Evolutionary conservation across 2,797 vertebrate species (phyloP), one percentile per base, ranked within the genome.

Genomic region (Lepus townsendii): DNA sequence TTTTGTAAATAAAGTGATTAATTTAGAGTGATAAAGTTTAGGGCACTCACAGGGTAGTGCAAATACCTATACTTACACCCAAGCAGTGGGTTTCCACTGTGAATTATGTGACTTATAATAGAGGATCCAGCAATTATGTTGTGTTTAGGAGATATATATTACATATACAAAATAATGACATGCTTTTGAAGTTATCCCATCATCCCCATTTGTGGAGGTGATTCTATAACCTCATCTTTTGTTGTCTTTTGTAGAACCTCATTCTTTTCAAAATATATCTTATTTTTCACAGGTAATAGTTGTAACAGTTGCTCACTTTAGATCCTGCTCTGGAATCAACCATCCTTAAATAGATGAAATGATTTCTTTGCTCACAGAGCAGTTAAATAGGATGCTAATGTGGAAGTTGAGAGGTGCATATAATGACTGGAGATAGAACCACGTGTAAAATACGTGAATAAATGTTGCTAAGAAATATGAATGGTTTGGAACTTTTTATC

Each of bases 401-500:
- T 76, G 57, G 71, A 94, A 85, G 78, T 63, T 50, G 4, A 19
- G 9, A 72, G 9, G 4, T 69, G 11, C 27, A 78, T 78, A 2
- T 52, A 82, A 63, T 80, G 30, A 52, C 17, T 3, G 0, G 3
- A 1, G 42, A 26, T 30, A 75, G 50, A 71, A 79, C 10, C 19
- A 14, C 60, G 2, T 71, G 17, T 87, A 69, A 88, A 85, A 65
- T 69, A 12, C 38, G 8, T 42, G 22, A 32, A 10, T 91, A 84
- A 35, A 17, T 60, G 50, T 66, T 47, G 14, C 26, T 66, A 76
- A n/a, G 80, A 76, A 72, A 5, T 16, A 80, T 77, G 20, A 93
- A 7, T 17, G 86, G 22, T 90, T 88, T 91, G 71, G 20, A 89
- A 54, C 12, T 73, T 84, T 57, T 27, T 52, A 54, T 5, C 20